These are phyloP conservation scores for Actinopyga echinites DNA, from an alignment of 53 echinoderm and acorn worm genomes.

Conservation along the genomic window DNA sequence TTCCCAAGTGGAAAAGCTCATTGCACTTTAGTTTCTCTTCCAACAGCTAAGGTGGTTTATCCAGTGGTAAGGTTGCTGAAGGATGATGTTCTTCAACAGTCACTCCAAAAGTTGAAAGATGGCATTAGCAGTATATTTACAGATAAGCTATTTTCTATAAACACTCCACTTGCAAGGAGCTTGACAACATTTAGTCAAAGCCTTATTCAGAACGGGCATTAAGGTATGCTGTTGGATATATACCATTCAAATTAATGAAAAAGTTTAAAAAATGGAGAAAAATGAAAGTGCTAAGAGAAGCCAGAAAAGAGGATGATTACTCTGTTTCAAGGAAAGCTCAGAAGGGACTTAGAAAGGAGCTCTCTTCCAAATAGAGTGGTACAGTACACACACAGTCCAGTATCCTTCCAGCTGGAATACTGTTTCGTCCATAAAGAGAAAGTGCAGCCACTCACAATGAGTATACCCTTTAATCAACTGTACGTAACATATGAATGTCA, in stretches of 20 bases:
- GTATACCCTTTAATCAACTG: too few species aligned
- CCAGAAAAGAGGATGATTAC: too few species aligned
- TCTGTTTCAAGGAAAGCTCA: too few species aligned
- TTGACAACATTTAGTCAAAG: not conserved
- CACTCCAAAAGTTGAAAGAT: not conserved
- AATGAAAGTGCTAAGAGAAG: not conserved
- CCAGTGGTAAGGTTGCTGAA: not conserved
- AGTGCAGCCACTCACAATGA: too few species aligned
- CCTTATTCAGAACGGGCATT: not conserved
- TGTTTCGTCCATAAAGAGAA: too few species aligned
- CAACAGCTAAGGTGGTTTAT: not conserved
- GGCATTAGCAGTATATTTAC: not conserved
- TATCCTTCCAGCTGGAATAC: too few species aligned
- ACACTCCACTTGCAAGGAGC: not conserved
- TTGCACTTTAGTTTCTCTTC: too few species aligned
- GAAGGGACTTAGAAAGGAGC: too few species aligned
- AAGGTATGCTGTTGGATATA: not conserved
- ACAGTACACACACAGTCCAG: too few species aligned
- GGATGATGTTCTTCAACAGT: not conserved
- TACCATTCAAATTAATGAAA: not conserved
- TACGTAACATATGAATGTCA: too few species aligned
- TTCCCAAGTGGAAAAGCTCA: too few species aligned
- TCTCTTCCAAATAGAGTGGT: too few species aligned
- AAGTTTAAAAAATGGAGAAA: not conserved
- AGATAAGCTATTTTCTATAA: not conserved